These are phyloP conservation scores for Anhinga rufa DNA, from an alignment of 2,113 vertebrate species.

Conservation along the genomic window DNA sequence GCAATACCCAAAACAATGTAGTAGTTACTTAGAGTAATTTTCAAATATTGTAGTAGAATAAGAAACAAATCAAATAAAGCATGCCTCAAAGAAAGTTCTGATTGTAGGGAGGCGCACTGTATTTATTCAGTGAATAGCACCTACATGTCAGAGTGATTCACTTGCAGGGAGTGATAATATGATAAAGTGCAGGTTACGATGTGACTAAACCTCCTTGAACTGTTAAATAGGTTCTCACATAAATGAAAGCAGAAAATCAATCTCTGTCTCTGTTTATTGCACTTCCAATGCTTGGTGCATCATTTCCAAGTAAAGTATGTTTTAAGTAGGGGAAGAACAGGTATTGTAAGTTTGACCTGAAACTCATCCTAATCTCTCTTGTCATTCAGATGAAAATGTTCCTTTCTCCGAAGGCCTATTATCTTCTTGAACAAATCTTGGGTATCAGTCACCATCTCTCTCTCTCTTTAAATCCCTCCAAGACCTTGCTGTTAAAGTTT, in stretches of 20 bases:
- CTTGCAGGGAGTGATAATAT: not conserved
- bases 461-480: not conserved
- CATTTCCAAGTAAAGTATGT: not conserved
- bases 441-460: not conserved
- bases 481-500: not conserved
- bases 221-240: not conserved
- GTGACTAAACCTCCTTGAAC: not conserved
- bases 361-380: not conserved
- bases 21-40: not conserved
- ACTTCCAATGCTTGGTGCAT: not conserved
- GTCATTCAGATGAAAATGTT: not conserved
- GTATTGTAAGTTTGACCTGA: not conserved
- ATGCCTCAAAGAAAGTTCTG: not conserved
- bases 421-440: not conserved
- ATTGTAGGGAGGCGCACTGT: not conserved
- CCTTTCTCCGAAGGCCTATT: not conserved
- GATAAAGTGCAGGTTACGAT: not conserved
- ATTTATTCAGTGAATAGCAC: not conserved
- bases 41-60: not conserved
- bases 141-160: not conserved
- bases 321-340: not conserved
- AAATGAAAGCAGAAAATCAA: not conserved
- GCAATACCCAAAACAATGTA: not conserved
- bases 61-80: not conserved
- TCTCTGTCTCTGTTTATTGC: not conserved